Conservation (phyloP, 2,797 vertebrate species). For the Scolopax rusticola region DNA sequence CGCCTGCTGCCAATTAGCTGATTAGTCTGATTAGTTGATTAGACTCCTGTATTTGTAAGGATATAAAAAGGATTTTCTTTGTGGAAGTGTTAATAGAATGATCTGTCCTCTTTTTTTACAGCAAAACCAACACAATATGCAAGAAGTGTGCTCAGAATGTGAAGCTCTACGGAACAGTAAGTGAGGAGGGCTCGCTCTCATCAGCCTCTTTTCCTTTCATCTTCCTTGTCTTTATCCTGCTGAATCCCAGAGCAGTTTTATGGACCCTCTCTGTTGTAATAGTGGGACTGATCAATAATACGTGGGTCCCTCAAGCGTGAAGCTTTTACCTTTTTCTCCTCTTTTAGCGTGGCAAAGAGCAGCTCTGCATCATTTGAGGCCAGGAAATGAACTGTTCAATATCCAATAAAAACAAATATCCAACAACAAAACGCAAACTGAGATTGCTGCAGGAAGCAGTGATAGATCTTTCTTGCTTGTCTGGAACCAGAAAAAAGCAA, state of each 20-base stretch:
- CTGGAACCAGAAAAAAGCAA: not conserved
- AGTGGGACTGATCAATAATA: not conserved
- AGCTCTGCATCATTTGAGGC: not conserved
- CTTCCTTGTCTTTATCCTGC: not conserved
- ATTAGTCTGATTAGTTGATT: not conserved
- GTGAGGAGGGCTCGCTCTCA: slow-evolving; percentile 52
- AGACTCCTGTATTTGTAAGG: not conserved
- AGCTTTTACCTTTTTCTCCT: slow-evolving; percentile 6
- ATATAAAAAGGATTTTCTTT: not conserved
- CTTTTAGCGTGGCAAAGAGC: not conserved
- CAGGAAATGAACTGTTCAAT: not conserved
- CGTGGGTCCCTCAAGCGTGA: not conserved
- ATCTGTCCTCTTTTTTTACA: slow-evolving; percentile 69
- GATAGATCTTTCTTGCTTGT: not conserved
- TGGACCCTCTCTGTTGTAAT: not conserved
- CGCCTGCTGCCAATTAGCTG: not conserved
- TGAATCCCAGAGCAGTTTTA: not conserved
- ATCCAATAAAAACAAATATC: not conserved
- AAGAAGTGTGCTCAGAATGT: slow-evolving; percentile 99
- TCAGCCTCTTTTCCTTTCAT: not conserved
- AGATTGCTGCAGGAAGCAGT: not conserved
- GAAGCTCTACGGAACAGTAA: slow-evolving; percentile 98
- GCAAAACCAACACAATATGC: slow-evolving; percentile 99
- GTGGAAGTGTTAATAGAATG: not conserved
- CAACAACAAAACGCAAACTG: not conserved